Base-by-base conservation (phyloP, 1,140 invertebrate species). In the Drosophila kepulauana region DNA sequence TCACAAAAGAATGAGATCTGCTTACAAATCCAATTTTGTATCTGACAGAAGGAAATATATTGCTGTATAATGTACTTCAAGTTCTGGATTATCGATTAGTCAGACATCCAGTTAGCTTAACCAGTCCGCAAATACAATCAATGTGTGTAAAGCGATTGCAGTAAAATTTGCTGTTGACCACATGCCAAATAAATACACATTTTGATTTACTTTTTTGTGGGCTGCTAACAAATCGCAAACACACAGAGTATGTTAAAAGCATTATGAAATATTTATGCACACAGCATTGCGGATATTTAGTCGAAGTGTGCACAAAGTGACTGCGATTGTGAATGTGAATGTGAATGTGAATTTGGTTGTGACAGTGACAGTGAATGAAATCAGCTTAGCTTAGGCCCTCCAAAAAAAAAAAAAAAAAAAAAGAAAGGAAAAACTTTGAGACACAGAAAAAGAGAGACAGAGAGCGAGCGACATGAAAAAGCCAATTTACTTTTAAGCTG, bases 231-330 rank as follows among this genome's bases (percentile, higher is more conserved):
- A 77, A 74, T 74, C 70, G 63, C 30, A 52, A 3, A 25, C 20
- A 25, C 20, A 25, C 20, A 25, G 20, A 25, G 70, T 59, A 45
- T 61, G 64, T 69, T 63, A 56, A 82, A 75, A 88, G 75, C 79
- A 81, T 85, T 76, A 73, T 88, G 71, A 88, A 88, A 88, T 89
- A 89, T 89, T 89, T 89, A 89, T 88, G 85, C 78, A 88, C 51
- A 73, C 85, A 66, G 80, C 84, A 87, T 72, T 87, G 84, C 84
- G 84, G 85, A 84, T 84, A 70, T 79, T 76, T 80, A 68, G 46
- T 64, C 57, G 67, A 73, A 69, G 65, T 70, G 79, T 75, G 48
- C 56, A 58, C 57, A 66, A 69, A 57, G 58, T 56, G 66, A 74
- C 35, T 30, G 35, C 15, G 57, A 48, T 15, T 65, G 33, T 49